Conservation (phyloP, 2,888 invertebrate species). For the Stratiomys singularior region DNA sequence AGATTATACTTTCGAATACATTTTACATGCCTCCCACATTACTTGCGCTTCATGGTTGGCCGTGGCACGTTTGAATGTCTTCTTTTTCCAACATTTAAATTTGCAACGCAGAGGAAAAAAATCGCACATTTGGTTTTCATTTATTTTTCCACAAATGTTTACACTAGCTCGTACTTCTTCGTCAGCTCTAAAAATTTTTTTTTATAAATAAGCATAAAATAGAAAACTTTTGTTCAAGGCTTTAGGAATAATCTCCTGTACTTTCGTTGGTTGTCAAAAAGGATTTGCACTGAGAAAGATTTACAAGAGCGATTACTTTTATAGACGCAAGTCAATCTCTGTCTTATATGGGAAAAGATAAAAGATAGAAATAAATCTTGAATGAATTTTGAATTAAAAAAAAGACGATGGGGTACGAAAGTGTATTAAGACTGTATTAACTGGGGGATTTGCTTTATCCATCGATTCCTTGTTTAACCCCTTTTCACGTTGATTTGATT, state of each 20-base stretch:
- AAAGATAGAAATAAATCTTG: background rate
- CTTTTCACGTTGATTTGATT: background rate
- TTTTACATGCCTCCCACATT: background rate
- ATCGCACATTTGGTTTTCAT: background rate
- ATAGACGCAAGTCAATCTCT: too few species aligned
- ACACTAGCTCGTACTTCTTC: background rate
- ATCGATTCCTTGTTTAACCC: too few species aligned
- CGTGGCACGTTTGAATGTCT: background rate
- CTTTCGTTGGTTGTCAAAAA: too few species aligned
- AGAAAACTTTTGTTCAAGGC: background rate
- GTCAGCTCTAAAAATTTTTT: background rate
- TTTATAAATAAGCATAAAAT: background rate
- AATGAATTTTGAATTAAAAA: background rate
- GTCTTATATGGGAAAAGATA: too few species aligned
- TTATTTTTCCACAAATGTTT: background rate
- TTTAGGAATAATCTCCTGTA: background rate
- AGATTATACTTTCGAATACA: background rate
- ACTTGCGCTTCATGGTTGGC: background rate
- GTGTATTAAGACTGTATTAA: too few species aligned
- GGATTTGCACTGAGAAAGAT: too few species aligned
- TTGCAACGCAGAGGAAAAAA: slow-evolving; percentile 1
- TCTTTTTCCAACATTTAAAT: background rate
- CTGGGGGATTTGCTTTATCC: too few species aligned
- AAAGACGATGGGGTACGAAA: background rate
- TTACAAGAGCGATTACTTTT: too few species aligned